Evolutionary conservation across 2,113 vertebrate species (phyloP).

Genomic region (Morone chrysops): DNA sequence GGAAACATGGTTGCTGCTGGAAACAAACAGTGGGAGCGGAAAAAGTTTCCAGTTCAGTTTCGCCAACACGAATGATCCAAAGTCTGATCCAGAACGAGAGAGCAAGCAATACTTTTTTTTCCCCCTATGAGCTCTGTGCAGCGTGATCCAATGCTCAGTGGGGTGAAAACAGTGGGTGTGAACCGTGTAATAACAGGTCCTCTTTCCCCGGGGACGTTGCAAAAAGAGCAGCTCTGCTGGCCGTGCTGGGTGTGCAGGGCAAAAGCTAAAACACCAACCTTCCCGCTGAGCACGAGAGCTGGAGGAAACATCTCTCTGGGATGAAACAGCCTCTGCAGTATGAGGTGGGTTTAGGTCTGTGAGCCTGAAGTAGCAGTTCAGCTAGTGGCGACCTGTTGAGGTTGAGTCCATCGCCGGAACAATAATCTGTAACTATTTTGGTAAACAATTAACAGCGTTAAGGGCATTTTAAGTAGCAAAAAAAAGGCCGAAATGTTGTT

Average conservation of each 20-base stretch:
- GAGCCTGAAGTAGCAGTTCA: background rate
- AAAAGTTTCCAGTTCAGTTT: slow-evolving; percentile 61
- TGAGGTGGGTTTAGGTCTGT: background rate
- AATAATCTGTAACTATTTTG: background rate
- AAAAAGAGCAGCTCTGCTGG: slow-evolving; percentile 73
- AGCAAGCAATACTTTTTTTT: slow-evolving; percentile 36
- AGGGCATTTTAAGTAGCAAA: background rate
- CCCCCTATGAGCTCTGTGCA: slow-evolving; percentile 41
- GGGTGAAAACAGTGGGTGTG: slow-evolving; percentile 69
- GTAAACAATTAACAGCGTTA: background rate
- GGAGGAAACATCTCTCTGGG: slow-evolving; percentile 4
- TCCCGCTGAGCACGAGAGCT: slow-evolving; percentile 18
- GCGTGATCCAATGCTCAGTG: slow-evolving; percentile 51
- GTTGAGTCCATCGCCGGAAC: too few relatives aligned
- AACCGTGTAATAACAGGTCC: slow-evolving; percentile 71
- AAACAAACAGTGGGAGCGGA: slow-evolving; percentile 57
- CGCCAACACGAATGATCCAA: slow-evolving; percentile 55
- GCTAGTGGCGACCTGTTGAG: background rate
- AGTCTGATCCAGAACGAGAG: slow-evolving; percentile 47
- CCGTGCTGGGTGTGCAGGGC: slow-evolving; percentile 42
- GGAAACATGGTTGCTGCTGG: slow-evolving; percentile 59
- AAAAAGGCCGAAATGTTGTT: background rate
- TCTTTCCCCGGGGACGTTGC: slow-evolving; percentile 67
- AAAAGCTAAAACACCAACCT: slow-evolving; percentile 29
- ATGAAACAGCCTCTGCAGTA: too few relatives aligned